Percentiles rank a stretch among this genome's conserved stretches.
Evolutionary conservation across 2,113 vertebrate genomes (phyloP).

Genomic region (Callocephalon fimbriatum): DNA sequence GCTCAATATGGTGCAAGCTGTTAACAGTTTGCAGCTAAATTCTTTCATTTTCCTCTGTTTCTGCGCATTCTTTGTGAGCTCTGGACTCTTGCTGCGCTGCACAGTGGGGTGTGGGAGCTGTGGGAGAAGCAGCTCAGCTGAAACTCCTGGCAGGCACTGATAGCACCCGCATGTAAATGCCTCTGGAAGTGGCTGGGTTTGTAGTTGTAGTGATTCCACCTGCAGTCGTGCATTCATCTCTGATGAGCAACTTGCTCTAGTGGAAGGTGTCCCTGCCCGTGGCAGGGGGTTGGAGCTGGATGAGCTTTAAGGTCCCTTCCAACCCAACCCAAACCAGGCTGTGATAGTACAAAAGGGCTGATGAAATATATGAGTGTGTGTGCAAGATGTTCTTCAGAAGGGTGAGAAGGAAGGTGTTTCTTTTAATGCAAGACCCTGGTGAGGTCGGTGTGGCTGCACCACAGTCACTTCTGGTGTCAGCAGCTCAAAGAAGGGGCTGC

Average conservation of each 20-base stretch:
- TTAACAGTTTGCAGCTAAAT: not conserved
- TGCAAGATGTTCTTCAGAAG: not conserved
- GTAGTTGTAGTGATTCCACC: too few relatives aligned
- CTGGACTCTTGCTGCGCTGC: not conserved
- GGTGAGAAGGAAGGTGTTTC: not conserved
- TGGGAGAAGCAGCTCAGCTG: not conserved
- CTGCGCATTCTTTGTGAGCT: not conserved
- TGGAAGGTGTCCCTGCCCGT: not conserved
- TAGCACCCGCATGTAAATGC: not conserved
- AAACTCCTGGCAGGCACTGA: not conserved
- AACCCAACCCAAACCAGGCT: not conserved
- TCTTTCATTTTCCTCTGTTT: not conserved
- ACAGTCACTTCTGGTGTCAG: not conserved
- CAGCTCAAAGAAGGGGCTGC: not conserved
- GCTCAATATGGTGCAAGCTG: not conserved
- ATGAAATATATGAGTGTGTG: rapidly evolving
- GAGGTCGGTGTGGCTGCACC: not conserved
- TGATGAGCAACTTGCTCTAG: not conserved
- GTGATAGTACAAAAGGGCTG: not conserved
- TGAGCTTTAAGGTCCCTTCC: not conserved
- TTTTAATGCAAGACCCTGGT: rapidly evolving
- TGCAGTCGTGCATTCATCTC: too few relatives aligned
- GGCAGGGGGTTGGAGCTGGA: not conserved
- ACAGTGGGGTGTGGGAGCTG: not conserved
- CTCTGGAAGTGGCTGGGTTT: rapidly evolving